phyloP scores from a whole-genome alignment of 1,140 invertebrate species.

The Calliphora vicina region DNA sequence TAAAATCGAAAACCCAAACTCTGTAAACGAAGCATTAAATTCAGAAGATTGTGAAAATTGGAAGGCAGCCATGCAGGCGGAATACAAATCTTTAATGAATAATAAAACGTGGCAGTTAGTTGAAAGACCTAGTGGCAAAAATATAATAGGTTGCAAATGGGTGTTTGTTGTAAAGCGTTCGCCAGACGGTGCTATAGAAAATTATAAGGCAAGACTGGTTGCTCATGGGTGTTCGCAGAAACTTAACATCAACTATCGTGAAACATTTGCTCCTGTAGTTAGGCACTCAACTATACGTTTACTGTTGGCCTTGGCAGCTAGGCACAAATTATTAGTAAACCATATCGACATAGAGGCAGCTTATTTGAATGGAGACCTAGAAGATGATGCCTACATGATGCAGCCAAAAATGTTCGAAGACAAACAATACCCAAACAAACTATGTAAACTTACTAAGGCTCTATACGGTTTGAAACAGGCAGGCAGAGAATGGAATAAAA shows the following conservation, averaged over 20 bases:
- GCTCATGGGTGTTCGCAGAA: constrained; percentile 9
- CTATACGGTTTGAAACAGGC: constrained; percentile 58
- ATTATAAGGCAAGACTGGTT: constrained; percentile 20
- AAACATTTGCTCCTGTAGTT: constrained; percentile 40
- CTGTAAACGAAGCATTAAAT: constrained; percentile 11
- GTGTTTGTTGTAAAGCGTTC: constrained; percentile 17
- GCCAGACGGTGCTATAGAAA: constrained; percentile 3
- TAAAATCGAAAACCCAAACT: background rate
- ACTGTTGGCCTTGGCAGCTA: constrained; percentile 49
- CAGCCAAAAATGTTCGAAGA: constrained; percentile 56
- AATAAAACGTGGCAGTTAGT: constrained; percentile 51
- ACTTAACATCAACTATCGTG: constrained; percentile 10
- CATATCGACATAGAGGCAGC: constrained; percentile 63
- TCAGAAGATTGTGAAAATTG: constrained; percentile 48
- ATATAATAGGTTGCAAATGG: constrained; percentile 30
- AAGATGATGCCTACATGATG: constrained; percentile 63
- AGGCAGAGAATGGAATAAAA: constrained; percentile 52
- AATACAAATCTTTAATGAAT: constrained; percentile 45
- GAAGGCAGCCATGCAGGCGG: constrained; percentile 41
- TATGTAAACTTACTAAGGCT: constrained; percentile 52
- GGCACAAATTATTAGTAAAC: constrained; percentile 49
- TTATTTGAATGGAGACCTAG: constrained; percentile 62
- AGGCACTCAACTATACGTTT: constrained; percentile 41
- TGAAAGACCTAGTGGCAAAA: constrained; percentile 36
- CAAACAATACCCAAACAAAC: constrained; percentile 36